Evolutionary conservation across 2,888 invertebrate species (phyloP).

Genomic region (Lamproptera curius): DNA sequence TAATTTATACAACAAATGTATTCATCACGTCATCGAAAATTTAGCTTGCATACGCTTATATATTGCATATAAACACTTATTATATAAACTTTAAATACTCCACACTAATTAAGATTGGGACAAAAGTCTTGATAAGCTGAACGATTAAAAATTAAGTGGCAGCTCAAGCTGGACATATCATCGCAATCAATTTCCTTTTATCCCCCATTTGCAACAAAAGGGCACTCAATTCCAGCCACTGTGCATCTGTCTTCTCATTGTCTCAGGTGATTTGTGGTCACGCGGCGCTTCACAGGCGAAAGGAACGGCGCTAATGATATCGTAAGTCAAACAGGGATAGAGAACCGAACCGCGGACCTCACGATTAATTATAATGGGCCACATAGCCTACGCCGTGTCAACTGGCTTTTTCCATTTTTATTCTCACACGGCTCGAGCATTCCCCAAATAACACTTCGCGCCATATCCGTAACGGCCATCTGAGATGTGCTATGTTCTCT

Average conservation of each 20-base stretch:
- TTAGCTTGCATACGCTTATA: too few relatives aligned
- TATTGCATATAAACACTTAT: too few relatives aligned
- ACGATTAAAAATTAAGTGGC: too few relatives aligned
- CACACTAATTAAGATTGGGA: too few relatives aligned
- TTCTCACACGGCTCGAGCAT: conserved; percentile 45
- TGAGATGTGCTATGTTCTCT: conserved; percentile 31
- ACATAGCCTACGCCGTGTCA: conserved; percentile 50
- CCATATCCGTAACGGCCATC: conserved; percentile 58
- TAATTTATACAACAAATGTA: too few relatives aligned
- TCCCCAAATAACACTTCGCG: conserved; percentile 54
- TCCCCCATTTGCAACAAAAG: conserved; percentile 20
- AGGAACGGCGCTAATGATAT: conserved; percentile 32
- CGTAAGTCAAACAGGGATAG: conserved; percentile 33
- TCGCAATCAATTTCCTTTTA: conserved; percentile 3
- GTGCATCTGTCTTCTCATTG: conserved; percentile 56
- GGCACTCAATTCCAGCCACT: conserved; percentile 29
- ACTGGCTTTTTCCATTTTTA: conserved; percentile 48
- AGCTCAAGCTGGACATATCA: too few relatives aligned
- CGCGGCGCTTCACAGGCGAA: conserved; percentile 31
- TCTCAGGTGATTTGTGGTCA: conserved; percentile 60
- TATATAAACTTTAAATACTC: too few relatives aligned
- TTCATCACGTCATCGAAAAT: too few relatives aligned
- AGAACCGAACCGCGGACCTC: conserved; percentile 21
- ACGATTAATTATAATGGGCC: conserved; percentile 62
- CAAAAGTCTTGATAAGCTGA: too few relatives aligned